Percentiles rank a stretch among this genome's conserved stretches.
Conservation (phyloP, 1,140 invertebrate species). For the Coelopa frigida region DNA sequence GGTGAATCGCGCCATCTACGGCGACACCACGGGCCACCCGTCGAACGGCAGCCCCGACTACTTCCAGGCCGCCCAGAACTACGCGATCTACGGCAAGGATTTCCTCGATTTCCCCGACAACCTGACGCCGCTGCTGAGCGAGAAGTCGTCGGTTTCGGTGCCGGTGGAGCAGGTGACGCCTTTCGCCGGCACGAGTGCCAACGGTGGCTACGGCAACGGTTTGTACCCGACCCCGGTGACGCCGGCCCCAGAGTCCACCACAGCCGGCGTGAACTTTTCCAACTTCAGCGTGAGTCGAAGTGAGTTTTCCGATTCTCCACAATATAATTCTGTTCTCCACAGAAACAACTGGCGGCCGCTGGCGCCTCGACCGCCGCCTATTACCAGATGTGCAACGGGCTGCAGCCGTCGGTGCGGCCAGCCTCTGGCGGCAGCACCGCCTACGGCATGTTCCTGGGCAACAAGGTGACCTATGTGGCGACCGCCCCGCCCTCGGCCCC, state of each 20-base stretch:
- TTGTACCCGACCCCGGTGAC: too few species aligned
- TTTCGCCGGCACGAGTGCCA: neutral
- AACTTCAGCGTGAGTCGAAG: constrained; percentile 1
- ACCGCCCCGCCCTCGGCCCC: neutral
- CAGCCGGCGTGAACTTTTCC: neutral
- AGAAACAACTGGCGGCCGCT: constrained; percentile 3
- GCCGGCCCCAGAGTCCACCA: too few species aligned
- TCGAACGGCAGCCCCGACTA: constrained; percentile 22
- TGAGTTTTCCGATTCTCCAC: neutral
- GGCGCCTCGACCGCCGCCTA: constrained; percentile 4
- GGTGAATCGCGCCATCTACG: constrained; percentile 19
- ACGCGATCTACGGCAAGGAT: constrained; percentile 21
- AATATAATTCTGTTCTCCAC: neutral
- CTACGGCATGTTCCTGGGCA: constrained; percentile 13
- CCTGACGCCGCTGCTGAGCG: constrained; percentile 1
- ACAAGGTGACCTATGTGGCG: constrained; percentile 12
- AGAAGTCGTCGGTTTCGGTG: neutral
- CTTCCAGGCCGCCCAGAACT: constrained; percentile 34
- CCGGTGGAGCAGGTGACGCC: too few species aligned
- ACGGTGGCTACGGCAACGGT: neutral
- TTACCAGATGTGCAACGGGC: constrained; percentile 11
- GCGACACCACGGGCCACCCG: constrained; percentile 22
- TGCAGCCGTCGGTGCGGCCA: neutral
- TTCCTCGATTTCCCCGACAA: constrained; percentile 25
- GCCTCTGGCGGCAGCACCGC: neutral